A percentile compares a stretch with the other conserved stretches of the same genome.
Conservation (phyloP, 2,888 invertebrate species). For the Idaea dimidiata region DNA sequence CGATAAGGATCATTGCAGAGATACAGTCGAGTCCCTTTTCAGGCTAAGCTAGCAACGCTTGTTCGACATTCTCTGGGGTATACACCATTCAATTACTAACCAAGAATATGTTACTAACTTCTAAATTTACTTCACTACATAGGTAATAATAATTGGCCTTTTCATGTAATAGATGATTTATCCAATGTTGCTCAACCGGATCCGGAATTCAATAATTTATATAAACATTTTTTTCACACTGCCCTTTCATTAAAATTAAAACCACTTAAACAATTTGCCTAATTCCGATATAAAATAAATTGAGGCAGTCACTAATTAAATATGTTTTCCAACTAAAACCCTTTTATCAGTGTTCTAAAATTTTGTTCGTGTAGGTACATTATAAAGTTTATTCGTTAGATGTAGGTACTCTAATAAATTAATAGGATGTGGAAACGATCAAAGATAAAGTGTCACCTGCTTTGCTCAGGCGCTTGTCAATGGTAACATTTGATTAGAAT, state of each 20-base stretch:
- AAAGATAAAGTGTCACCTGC: conserved; percentile 4
- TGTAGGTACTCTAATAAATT: background rate
- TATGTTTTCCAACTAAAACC: background rate
- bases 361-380: conserved; percentile 1
- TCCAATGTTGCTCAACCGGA: background rate
- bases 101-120: background rate
- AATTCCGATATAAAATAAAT: background rate
- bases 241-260: background rate
- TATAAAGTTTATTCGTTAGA: background rate
- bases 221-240: background rate
- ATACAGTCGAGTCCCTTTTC: conserved; percentile 62
- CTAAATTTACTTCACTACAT: no score
- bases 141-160: no score
- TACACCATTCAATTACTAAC: background rate
- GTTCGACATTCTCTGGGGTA: background rate
- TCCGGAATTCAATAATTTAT: background rate
- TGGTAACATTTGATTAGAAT: conserved; percentile 6
- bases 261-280: background rate
- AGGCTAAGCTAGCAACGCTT: conserved; percentile 30
- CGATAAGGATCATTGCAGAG: conserved; percentile 69
- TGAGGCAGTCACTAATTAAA: background rate
- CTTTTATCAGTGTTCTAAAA: background rate
- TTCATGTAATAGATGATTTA: background rate
- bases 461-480: conserved; percentile 7
- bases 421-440: conserved; percentile 4